A percentile compares a stretch with the other conserved stretches of the same genome.
Conservation (phyloP, 2,797 vertebrate genomes). For the Sebastes oblongus region DNA sequence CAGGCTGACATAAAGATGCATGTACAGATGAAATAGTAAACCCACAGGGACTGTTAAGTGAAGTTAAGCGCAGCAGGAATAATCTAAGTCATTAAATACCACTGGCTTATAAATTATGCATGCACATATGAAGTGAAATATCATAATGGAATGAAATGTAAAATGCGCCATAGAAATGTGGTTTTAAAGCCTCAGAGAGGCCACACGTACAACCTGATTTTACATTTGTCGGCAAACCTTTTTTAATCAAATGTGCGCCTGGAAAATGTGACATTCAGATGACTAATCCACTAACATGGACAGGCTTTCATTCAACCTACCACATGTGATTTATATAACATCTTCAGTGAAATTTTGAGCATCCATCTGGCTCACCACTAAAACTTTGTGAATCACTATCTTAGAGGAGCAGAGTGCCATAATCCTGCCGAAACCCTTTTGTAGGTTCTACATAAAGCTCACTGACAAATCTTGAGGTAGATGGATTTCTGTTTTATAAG, state of each 20-base stretch:
- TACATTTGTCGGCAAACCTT: background rate
- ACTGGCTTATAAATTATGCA: slow-evolving; percentile 52
- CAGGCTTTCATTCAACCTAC: background rate
- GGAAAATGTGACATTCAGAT: background rate
- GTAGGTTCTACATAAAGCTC: slow-evolving; percentile 1
- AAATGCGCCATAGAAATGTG: background rate
- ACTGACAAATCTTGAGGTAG: background rate
- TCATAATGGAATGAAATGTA: slow-evolving; percentile 10
- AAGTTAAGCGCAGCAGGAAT: slow-evolving; percentile 27
- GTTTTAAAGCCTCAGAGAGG: background rate
- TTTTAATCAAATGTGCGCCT: background rate
- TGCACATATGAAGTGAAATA: slow-evolving; percentile 13
- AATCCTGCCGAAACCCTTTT: background rate
- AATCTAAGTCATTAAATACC: slow-evolving; percentile 42
- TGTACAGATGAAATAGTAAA: slow-evolving; percentile 21
- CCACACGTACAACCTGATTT: background rate
- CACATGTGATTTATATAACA: background rate
- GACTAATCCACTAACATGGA: background rate
- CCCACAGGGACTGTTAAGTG: slow-evolving; percentile 32
- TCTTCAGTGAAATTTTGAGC: background rate
- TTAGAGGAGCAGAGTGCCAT: background rate
- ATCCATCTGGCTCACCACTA: slow-evolving; percentile 11
- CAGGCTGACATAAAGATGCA: slow-evolving; percentile 4
- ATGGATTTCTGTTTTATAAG: slow-evolving; percentile 4
- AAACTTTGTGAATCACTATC: slow-evolving; percentile 9